These are phyloP conservation scores for Polydrusus pterygomalis DNA, from an alignment of 2,888 invertebrate genomes.

Conservation along the genomic window DNA sequence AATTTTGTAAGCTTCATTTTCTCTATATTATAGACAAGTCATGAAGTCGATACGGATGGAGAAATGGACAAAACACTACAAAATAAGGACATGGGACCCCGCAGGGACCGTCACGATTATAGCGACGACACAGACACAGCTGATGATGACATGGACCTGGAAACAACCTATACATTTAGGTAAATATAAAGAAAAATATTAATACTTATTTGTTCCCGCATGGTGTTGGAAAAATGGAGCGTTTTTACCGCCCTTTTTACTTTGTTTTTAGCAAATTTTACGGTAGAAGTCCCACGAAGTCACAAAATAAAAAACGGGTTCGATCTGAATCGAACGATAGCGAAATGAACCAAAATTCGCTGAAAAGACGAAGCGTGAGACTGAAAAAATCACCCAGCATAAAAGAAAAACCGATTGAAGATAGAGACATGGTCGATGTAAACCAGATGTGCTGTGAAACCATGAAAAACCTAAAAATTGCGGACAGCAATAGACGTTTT, in stretches of 20 bases:
- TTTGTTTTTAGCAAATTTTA: conserved; percentile 50
- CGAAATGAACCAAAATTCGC: conserved; percentile 49
- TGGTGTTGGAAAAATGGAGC: no score
- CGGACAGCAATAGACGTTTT: conserved; percentile 1
- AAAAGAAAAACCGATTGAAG: conserved; percentile 47
- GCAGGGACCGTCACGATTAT: conserved; percentile 28
- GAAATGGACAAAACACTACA: conserved; percentile 48
- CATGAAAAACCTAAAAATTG: conserved; percentile 60
- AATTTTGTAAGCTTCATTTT: not conserved
- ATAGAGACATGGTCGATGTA: conserved; percentile 60
- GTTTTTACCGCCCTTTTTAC: not conserved
- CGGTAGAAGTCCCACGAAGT: conserved; percentile 50
- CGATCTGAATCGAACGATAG: conserved; percentile 57
- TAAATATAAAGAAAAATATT: not conserved
- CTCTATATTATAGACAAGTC: conserved; percentile 40
- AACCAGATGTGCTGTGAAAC: conserved; percentile 62
- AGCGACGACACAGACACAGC: conserved; percentile 62
- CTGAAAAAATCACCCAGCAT: conserved; percentile 57
- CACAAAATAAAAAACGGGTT: conserved; percentile 57
- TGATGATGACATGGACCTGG: conserved; percentile 64
- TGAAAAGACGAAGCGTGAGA: conserved; percentile 54
- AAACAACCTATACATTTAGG: conserved; percentile 51
- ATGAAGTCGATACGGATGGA: conserved; percentile 47
- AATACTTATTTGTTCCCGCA: no score
- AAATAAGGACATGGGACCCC: conserved; percentile 28